Evolutionary conservation across 2,797 vertebrate species (phyloP).

Genomic region (Etheostoma perlongum): DNA sequence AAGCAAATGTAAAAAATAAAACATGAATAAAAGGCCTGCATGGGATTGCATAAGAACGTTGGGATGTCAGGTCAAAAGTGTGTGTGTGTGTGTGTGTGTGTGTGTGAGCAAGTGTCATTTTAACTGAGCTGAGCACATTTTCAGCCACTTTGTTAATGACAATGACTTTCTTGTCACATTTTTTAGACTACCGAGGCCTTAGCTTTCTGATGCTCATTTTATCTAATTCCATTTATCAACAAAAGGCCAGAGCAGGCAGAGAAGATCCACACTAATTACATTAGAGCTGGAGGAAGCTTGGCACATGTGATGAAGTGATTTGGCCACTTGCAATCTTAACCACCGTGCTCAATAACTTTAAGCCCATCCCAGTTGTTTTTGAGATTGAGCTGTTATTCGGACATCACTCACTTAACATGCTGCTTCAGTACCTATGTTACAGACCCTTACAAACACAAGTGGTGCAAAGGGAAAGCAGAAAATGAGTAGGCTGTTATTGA

Average conservation of each 20-base stretch:
- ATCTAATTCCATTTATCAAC: slow-evolving; percentile 83
- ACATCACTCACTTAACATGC: slow-evolving; percentile 76
- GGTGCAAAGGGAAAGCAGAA: slow-evolving; percentile 7
- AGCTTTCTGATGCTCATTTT: slow-evolving; percentile 68
- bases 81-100: too few species aligned
- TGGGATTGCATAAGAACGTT: background rate
- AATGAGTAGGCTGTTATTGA: slow-evolving; percentile 21
- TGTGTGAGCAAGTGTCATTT: background rate
- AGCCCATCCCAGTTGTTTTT: slow-evolving; percentile 75
- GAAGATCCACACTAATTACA: slow-evolving; percentile 83
- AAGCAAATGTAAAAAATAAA: background rate
- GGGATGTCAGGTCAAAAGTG: too few species aligned
- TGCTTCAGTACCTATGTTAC: slow-evolving; percentile 43
- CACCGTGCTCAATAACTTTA: slow-evolving; percentile 66
- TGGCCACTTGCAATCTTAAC: slow-evolving; percentile 51
- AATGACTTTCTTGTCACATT: slow-evolving; percentile 67
- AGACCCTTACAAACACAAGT: slow-evolving; percentile 33
- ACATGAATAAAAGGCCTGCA: background rate
- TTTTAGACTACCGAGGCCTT: slow-evolving; percentile 54
- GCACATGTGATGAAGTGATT: slow-evolving; percentile 78
- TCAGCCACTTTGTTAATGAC: slow-evolving; percentile 67
- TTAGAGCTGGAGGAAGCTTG: slow-evolving; percentile 76
- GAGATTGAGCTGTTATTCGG: slow-evolving; percentile 77
- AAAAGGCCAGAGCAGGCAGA: slow-evolving; percentile 69
- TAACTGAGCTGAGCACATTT: slow-evolving; percentile 48